A percentile compares a stretch with the other conserved stretches of the same genome.
Conservation (phyloP, 2,113 vertebrate genomes). For the Hippocampus abdominalis region DNA sequence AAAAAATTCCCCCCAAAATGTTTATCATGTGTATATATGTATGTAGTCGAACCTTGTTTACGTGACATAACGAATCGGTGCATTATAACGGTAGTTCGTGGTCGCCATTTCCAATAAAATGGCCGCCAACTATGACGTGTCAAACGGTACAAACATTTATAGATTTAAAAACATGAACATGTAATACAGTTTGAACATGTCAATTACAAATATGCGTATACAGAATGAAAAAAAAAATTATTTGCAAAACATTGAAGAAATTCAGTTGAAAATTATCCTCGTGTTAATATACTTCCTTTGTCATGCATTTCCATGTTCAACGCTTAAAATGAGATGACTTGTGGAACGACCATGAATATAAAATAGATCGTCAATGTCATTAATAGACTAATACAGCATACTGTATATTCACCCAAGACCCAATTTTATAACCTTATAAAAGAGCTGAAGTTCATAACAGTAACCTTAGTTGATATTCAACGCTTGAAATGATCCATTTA, state of each 20-base stretch:
- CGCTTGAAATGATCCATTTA: slow-evolving; percentile 45
- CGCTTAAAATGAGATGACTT: not conserved
- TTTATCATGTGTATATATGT: too few relatives aligned
- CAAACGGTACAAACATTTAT: too few relatives aligned
- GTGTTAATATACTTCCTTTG: not conserved
- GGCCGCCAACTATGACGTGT: too few relatives aligned
- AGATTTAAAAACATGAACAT: too few relatives aligned
- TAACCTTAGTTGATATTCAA: slow-evolving; percentile 34
- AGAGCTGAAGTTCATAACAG: slow-evolving; percentile 23
- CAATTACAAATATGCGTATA: too few relatives aligned
- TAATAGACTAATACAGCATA: not conserved
- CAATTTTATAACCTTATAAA: slow-evolving; percentile 10
- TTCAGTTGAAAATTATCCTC: not conserved
- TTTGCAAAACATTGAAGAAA: not conserved
- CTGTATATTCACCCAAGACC: not conserved
- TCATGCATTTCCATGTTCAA: not conserved
- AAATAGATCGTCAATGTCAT: not conserved
- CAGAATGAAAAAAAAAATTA: too few relatives aligned
- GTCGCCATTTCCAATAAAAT: too few relatives aligned
- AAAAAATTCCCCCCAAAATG: too few relatives aligned
- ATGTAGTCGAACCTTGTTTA: too few relatives aligned
- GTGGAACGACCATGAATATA: not conserved
- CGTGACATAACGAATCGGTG: too few relatives aligned
- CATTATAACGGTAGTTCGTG: too few relatives aligned
- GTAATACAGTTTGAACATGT: too few relatives aligned